These are phyloP conservation scores for Plagodis pulveraria DNA, from an alignment of 2,888 invertebrate genomes.

Conservation along the genomic window DNA sequence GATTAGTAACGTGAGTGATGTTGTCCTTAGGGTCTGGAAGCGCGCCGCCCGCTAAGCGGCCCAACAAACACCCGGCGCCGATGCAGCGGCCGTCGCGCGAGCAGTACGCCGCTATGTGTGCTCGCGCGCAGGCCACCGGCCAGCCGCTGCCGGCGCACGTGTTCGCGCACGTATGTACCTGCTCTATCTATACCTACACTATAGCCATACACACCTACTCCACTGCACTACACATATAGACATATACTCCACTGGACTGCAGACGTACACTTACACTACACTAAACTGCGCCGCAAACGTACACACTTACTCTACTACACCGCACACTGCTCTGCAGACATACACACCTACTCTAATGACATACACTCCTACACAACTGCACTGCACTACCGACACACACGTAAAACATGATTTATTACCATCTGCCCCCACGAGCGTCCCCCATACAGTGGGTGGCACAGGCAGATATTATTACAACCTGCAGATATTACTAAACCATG, in stretches of 20 bases:
- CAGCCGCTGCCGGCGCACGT: conserved; percentile 89
- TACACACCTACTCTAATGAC: too few species aligned
- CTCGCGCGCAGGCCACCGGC: conserved; percentile 87
- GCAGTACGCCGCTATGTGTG: conserved; percentile 90
- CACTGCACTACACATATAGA: background rate
- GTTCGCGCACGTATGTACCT: conserved; percentile 83
- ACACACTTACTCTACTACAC: too few species aligned
- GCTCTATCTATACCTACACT: background rate
- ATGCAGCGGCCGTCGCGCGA: conserved; percentile 89
- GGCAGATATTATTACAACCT: too few species aligned
- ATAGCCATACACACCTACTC: background rate
- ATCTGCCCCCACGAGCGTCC: too few species aligned
- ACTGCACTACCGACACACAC: too few species aligned
- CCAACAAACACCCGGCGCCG: conserved; percentile 90
- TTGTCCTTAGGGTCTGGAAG: conserved; percentile 56
- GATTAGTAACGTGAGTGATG: background rate
- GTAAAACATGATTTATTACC: too few species aligned
- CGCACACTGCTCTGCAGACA: too few species aligned
- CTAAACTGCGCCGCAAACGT: too few species aligned
- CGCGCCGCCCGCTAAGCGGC: conserved; percentile 91
- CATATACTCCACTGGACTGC: background rate
- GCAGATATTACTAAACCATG: too few species aligned
- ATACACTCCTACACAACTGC: too few species aligned
- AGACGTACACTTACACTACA: too few species aligned
- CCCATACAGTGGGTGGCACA: too few species aligned